phyloP scores from a whole-genome alignment of 2,888 invertebrate species.

The Synergus itoensis region DNA sequence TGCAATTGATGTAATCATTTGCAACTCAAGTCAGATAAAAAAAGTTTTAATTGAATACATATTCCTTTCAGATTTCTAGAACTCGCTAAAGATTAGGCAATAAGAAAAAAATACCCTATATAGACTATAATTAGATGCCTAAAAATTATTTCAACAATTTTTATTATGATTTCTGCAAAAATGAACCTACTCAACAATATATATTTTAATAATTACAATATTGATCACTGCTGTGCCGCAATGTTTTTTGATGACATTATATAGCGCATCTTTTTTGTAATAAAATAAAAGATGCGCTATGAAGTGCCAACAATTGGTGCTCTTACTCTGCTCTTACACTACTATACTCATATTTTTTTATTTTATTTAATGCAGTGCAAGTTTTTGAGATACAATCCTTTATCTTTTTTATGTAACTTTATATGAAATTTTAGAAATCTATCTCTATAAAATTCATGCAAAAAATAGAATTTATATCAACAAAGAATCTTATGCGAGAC shows the following conservation, averaged over 20 bases:
- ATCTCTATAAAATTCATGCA: not conserved
- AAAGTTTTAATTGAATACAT: not conserved
- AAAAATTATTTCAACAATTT: not conserved
- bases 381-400: not conserved
- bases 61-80: not conserved
- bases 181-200: not conserved
- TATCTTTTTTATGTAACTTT: not conserved
- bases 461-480: not conserved
- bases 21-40: not conserved
- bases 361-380: not conserved
- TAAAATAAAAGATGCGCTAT: no score
- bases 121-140: not conserved
- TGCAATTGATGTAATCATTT: not conserved
- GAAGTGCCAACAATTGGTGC: no score
- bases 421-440: not conserved
- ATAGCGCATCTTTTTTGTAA: no score
- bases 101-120: not conserved
- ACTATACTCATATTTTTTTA: not conserved
- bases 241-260: no score
- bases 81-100: not conserved
- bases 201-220: not conserved
- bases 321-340: no score
- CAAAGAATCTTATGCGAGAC: slow-evolving; percentile 35
- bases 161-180: not conserved
- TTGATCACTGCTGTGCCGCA: not conserved